Conservation (phyloP, 1,140 invertebrate genomes). For the Aphelinus certus region DNA sequence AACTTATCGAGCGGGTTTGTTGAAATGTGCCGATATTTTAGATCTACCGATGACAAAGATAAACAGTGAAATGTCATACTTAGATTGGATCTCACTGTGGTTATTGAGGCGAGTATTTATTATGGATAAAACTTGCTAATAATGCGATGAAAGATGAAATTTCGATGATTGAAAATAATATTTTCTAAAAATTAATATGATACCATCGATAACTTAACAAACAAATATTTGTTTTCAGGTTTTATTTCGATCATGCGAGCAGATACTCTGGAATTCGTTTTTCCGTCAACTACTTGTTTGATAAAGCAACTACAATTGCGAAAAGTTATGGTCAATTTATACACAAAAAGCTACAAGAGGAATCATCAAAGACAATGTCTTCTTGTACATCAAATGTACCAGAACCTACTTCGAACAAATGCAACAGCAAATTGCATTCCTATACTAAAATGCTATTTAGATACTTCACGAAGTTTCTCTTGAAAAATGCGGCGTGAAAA, state of each 20-base stretch:
- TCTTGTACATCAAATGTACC: not conserved
- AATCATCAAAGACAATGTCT: slow-evolving; percentile 14
- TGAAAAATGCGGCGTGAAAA: no score
- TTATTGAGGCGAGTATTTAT: slow-evolving; percentile 34
- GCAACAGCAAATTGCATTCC: no score
- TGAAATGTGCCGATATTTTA: slow-evolving; percentile 53
- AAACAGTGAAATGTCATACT: slow-evolving; percentile 48
- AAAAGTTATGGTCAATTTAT: slow-evolving; percentile 24
- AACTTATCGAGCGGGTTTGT: slow-evolving; percentile 49
- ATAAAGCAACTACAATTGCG: slow-evolving; percentile 35
- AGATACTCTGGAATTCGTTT: slow-evolving; percentile 38
- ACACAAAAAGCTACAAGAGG: slow-evolving; percentile 23
- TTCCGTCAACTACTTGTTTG: slow-evolving; percentile 40
- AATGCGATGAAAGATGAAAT: no score
- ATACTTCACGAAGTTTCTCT: no score
- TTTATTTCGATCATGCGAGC: slow-evolving; percentile 28
- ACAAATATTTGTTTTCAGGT: not conserved
- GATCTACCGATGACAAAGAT: slow-evolving; percentile 52
- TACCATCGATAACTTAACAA: no score
- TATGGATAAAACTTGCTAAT: no score
- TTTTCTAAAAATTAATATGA: no score
- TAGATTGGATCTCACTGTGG: slow-evolving; percentile 40
- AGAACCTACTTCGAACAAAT: no score
- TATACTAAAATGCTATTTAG: no score
- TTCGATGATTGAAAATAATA: no score